Base-by-base conservation (phyloP, 2,888 invertebrate species). In the Ochropacha duplaris region DNA sequence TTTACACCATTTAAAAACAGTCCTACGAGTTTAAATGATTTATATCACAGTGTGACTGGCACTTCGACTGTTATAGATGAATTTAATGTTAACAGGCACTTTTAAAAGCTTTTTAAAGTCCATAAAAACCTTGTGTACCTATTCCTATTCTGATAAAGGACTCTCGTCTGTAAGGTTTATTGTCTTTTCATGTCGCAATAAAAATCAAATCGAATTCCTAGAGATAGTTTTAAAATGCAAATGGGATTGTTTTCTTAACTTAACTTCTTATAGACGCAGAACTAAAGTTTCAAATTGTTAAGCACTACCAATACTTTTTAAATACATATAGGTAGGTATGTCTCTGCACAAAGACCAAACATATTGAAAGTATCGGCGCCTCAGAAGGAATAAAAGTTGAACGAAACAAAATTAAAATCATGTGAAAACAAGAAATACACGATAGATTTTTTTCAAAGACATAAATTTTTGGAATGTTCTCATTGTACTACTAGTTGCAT, bases 101-200 rank as follows among this genome's bases (percentile, higher is more conserved):
- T 24, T 31, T 31, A 34, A n/a, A 31, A 31, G 31, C 19, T 31
- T 19, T 51, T 16, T 22, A 51, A 44, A 31, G 52, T 16, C 52
- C 19, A 52, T 52, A 52, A 31, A 28, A 52, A 19, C 52, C 19
- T 52, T 31, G 12, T 19, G 51, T 16, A 57, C 59, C 69, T 59
- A 68, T 65, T 31, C 66, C 66, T 57, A 52, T 26, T 52, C 68
- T 62, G 63, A 58, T 71, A 72, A 71, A 76, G 60, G 69, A 71
- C 72, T 74, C 65, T 63, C 67, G 73, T 69, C 70, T 69, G 66
- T 67, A 68, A 66, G 60, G 67, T 79, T 80, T 79, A 78, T 72
- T 57, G 64, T 67, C 58, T 70, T 69, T 70, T 72, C 72, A 67
- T 71, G 76, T 61, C 69, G 72, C 76, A 73, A 72, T 80, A 80